Evolutionary conservation across 1,140 invertebrate genomes (phyloP).

Genomic region (Lepidurus apus): DNA sequence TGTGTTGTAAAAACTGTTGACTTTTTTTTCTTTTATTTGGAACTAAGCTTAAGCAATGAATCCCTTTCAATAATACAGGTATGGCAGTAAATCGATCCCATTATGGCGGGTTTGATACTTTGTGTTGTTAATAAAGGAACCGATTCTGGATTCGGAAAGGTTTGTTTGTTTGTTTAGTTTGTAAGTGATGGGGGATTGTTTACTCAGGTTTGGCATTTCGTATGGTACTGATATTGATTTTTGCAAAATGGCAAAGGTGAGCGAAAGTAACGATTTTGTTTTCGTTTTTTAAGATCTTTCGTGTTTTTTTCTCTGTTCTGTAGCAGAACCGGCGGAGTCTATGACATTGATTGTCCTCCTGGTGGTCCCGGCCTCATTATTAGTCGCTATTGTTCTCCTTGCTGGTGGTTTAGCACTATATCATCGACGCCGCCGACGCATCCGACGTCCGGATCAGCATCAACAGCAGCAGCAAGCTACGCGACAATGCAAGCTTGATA

Average conservation of each 20-base stretch:
- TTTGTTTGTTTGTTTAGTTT: no score
- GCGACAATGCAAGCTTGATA: conserved; percentile 3
- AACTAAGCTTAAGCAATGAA: no score
- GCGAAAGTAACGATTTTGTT: not conserved
- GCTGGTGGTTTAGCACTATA: conserved; percentile 29
- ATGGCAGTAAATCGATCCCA: no score
- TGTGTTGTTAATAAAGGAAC: no score
- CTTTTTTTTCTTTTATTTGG: no score
- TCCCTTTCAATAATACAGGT: no score
- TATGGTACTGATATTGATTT: no score
- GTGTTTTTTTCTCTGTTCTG: not conserved
- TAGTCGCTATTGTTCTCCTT: conserved; percentile 30
- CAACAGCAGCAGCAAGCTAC: conserved; percentile 22
- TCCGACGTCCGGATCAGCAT: conserved; percentile 23
- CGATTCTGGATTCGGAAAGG: no score
- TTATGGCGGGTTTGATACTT: no score
- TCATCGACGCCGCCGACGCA: conserved; percentile 20
- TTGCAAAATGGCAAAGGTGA: not conserved
- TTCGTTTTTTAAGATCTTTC: not conserved
- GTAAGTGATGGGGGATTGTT: no score
- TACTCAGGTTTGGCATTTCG: not conserved
- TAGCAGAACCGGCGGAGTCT: conserved; percentile 28
- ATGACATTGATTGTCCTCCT: conserved; percentile 30
- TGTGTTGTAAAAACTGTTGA: not conserved
- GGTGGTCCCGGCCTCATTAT: conserved; percentile 28